Conservation (phyloP, 2,888 invertebrate genomes). For the Bombylius discolor region DNA sequence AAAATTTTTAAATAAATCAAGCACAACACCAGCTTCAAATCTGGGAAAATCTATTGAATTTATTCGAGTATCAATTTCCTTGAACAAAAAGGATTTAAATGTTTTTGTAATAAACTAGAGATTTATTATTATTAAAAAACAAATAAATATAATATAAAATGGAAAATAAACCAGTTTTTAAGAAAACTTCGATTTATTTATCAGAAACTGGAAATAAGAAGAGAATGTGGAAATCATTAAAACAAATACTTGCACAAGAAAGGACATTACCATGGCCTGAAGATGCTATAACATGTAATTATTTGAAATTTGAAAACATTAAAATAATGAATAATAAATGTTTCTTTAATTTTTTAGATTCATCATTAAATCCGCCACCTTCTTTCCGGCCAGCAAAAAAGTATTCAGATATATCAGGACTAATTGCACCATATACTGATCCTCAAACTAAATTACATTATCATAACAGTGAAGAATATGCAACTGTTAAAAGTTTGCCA, state of each 20-base stretch:
- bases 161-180: conserved; percentile 15
- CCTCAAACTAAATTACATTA: conserved; percentile 80
- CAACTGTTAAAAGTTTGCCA: conserved; percentile 70
- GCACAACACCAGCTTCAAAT: too few species aligned
- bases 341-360: conserved; percentile 44
- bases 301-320: neutral
- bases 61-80: too few species aligned
- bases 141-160: neutral
- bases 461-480: conserved; percentile 76
- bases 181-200: conserved; percentile 23
- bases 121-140: too few species aligned
- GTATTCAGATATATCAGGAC: conserved; percentile 84
- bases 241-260: conserved; percentile 76
- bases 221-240: conserved; percentile 74
- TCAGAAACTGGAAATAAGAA: conserved; percentile 44
- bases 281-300: conserved; percentile 60
- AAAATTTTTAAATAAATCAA: too few species aligned
- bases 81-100: too few species aligned
- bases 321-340: neutral
- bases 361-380: conserved; percentile 80
- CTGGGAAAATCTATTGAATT: too few species aligned
- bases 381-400: conserved; percentile 84
- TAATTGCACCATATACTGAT: conserved; percentile 78
- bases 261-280: conserved; percentile 63
- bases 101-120: too few species aligned